Conservation (phyloP, 2,797 vertebrate species). For the Clarias pachynema region DNA sequence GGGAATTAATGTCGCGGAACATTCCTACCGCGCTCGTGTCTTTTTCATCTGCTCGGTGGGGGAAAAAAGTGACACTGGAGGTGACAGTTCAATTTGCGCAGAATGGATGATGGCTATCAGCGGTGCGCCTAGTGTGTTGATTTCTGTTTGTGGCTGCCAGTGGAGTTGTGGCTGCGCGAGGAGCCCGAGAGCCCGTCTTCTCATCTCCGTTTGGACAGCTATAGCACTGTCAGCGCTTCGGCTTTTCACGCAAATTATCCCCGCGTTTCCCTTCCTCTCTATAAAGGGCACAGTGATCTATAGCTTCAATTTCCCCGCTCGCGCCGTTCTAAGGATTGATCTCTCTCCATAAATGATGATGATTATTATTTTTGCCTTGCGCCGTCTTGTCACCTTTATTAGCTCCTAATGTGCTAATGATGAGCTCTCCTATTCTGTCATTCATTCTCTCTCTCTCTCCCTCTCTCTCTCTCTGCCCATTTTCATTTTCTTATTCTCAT, state of each 20-base stretch:
- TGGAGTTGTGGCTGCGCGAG: constrained; percentile 75
- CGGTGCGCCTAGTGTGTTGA: constrained; percentile 73
- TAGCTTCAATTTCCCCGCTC: constrained; percentile 72
- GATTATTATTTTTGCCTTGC: constrained; percentile 59
- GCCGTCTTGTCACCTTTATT: constrained; percentile 63
- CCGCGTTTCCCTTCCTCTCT: constrained; percentile 64
- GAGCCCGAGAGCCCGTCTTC: constrained; percentile 67
- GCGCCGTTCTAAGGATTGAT: constrained; percentile 70
- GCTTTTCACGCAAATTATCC: constrained; percentile 77
- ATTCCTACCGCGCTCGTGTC: constrained; percentile 79
- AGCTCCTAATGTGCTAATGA: constrained; percentile 59
- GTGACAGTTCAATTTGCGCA: constrained; percentile 98
- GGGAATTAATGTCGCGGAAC: constrained; percentile 81
- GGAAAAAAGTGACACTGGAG: constrained; percentile 80
- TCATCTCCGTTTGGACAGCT: constrained; percentile 77
- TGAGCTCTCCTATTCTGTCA: constrained; percentile 63
- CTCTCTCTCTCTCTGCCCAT: constrained; percentile 56
- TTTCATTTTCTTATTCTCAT: constrained; percentile 21
- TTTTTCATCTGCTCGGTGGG: constrained; percentile 87
- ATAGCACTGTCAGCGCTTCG: constrained; percentile 76
- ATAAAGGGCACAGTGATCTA: constrained; percentile 77
- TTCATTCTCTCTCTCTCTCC: constrained; percentile 35
- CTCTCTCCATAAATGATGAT: constrained; percentile 70
- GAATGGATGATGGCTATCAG: constrained; percentile 93
- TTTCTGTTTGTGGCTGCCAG: constrained; percentile 83